Conservation (phyloP, 2,888 invertebrate genomes). For the Dinocampus coccinellae region DNA sequence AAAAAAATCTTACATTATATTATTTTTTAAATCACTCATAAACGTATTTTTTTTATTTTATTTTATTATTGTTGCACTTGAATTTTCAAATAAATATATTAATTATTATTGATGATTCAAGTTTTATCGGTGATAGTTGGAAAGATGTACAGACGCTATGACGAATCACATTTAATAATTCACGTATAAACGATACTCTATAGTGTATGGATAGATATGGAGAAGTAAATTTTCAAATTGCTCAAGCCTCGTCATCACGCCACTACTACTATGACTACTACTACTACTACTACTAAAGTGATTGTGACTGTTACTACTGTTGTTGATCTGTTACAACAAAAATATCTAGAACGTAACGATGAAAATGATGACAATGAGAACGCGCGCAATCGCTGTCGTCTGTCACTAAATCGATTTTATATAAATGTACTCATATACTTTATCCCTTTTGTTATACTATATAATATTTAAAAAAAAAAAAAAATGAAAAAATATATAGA, state of each 20-base stretch:
- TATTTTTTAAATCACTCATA: no score
- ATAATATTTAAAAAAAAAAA: no score
- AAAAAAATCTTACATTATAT: no score
- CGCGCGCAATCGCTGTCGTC: neutral
- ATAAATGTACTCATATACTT: neutral
- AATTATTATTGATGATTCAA: neutral
- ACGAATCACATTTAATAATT: conserved; percentile 60
- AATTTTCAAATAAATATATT: no score
- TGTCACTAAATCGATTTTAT: neutral
- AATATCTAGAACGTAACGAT: no score
- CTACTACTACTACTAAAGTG: no score
- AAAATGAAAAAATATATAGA: neutral
- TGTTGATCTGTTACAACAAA: no score
- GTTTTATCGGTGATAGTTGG: neutral
- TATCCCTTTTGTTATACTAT: conserved; percentile 1
- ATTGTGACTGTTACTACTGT: no score
- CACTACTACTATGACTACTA: neutral
- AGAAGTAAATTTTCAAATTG: neutral
- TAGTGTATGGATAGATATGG: conserved; percentile 14
- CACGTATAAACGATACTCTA: conserved; percentile 49
- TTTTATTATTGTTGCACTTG: no score
- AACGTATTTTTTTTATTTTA: no score
- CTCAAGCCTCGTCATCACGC: neutral
- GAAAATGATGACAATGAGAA: neutral
- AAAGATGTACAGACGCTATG: conserved; percentile 37